Base-by-base conservation (phyloP, 2,888 invertebrate species). In the Arctia plantaginis region DNA sequence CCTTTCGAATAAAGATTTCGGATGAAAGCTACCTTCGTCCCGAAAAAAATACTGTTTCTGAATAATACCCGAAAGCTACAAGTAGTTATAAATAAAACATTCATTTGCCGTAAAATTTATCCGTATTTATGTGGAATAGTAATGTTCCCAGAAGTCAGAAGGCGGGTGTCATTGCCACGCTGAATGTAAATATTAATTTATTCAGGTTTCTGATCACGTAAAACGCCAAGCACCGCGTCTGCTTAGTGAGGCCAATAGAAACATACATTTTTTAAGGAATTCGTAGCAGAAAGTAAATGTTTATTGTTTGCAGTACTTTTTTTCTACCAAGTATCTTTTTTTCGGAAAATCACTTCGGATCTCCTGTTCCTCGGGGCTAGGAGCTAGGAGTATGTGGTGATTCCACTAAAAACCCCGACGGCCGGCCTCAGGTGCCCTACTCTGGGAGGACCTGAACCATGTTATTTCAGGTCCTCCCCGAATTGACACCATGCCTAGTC, bases 181-280 rank as follows among this genome's bases (percentile, higher is more conserved):
- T 55, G 55, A 55, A 55, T 55, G n/a, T 55, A 12, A 55, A 55
- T n/a, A 55, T 55, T 55, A 55, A 55, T n/a, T 10, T n/a, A 12
- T 55, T 55, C 10, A 55, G 55, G 55, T 55, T 55, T 55, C n/a
- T 55, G n/a, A n/a, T 55, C n/a, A 55, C 55, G 55, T n/a, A 55
- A 55, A 55, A n/a, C 13, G 3, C 12, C 8, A 55, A 55, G 13
- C n/a, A 55, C n/a, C n/a, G 12, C 55, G 13, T 55, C 12, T n/a
- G n/a, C n/a, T n/a, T 23, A 23, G 23, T 23, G 12, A 55, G 0
- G 3, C 55, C n/a, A n/a, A 55, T n/a, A 55, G n/a, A 55, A 7
- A 12, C 15, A 1, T n/a, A n/a, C 6, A 35, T 35, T 35, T 10
- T n/a, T 55, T n/a, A 39, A n/a, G n/a, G 2, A n/a, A 23, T 23